Base-by-base conservation (phyloP, 30 jellyfish, hydroid and myxozoan genomes). In the Turritopsis dohrnii region DNA sequence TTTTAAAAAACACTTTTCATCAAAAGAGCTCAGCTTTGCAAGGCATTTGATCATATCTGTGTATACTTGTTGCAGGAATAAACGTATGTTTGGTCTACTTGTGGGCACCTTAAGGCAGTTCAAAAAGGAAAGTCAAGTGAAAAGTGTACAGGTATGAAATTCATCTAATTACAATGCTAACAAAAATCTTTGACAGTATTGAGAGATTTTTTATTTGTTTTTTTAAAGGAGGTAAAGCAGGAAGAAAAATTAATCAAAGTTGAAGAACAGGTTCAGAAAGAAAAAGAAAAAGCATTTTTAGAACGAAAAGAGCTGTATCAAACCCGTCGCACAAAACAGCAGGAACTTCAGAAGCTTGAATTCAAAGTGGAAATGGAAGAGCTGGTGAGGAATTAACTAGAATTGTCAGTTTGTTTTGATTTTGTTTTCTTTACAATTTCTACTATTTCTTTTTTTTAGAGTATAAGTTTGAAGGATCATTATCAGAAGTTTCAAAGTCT, bases 51-150 rank as follows among this genome's bases (percentile, higher is more conserved):
- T n/a, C n/a, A n/a, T n/a, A n/a, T n/a, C n/a, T n/a, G n/a, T n/a
- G n/a, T n/a, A n/a, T n/a, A n/a, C n/a, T n/a, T n/a, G 0, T 1
- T 53, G 16, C 72, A 94, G 99, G 83, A 89, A 89, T 73, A 88
- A 90, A 52, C 89, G 99, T 52, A 94, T 94, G 99, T 89, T 94
- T 85, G 99, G 99, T 28, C 84, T 89, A 60, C 89, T 94, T 9
- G 81, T 94, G 65, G 99, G 99, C 30, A 94, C 99, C 21, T 66
- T 94, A 71, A 89, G 86, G 54, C 87, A 87, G 79, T 94, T 94
- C 88, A 94, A 94, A 83, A 90, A 81, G 19, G 99, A 94, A 21
- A 86, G 92, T 25, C 81, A 83, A 84, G 91, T 84, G 18, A 89
- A 83, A 81, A 74, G 96, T 1, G 81, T 23, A 71, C 90, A 81